Evolutionary conservation across 2,888 invertebrate genomes (phyloP), one percentile per base, ranked within the genome.

Genomic region (Scelioninae gen. 1): DNA sequence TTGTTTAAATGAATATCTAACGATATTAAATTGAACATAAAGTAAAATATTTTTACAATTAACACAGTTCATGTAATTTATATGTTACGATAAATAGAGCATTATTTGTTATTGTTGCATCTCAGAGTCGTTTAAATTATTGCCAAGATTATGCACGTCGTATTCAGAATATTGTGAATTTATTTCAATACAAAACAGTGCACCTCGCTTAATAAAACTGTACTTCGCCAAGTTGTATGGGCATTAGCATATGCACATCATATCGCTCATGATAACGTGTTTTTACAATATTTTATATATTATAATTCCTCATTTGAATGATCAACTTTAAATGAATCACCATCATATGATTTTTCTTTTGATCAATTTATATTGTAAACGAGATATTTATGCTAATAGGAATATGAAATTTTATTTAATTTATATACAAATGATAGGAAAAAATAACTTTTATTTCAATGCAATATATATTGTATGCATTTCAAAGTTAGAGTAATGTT

Each of bases 91-190:
- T 53, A 45, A 68, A 51, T 53, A 31, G 11, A 29, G 45, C 29
- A 15, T 68, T 77, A 62, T 77, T 77, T 68, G 53, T 77, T 68
- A 40, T 34, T 49, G 11, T 32, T 43, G 15, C 38, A 58, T 51
- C 23, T 43, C 15, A 5, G 31, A 38, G 53, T 65, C 60, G 68
- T 55, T 74, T 51, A 79, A 79, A 74, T 79, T 79, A 66, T 68
- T 55, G 53, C 43, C 43, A 31, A 68, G 80, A 80, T 74, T 80
- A 80, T 74, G 74, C 68, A 32, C 72, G 29, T 32, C 62, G 66
- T 51, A 80, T 72, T 51, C 43, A 32, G 60, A 71, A 66, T 74
- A 80, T 62, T 66, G 80, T 56, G 74, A 80, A 74, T 74, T 62
- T 68, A 80, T 80, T 80, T 74, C 80, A 74, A 80, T 80, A 74